Base-by-base conservation (phyloP, 2,888 invertebrate genomes). In the Hirtodrosophila cameraria region DNA sequence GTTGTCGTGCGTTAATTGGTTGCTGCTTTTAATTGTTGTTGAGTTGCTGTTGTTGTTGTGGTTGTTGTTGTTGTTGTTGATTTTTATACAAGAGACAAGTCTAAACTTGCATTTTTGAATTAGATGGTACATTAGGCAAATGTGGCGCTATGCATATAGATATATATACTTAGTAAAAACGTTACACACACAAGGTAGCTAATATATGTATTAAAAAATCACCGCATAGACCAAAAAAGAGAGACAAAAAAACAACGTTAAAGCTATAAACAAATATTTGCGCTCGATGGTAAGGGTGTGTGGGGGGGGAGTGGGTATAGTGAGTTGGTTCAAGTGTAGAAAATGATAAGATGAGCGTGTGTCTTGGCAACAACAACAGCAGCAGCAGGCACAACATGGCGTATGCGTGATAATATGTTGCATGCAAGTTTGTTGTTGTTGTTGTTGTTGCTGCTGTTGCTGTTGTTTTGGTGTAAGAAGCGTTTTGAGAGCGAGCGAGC, bases 151-250 rank as follows among this genome's bases (percentile, higher is more conserved):
- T 71, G 75, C 75, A 71, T 57, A 68, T 31, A 62, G 38, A 59
- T 49, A 58, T 57, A 30, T 28, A 53, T 59, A 70, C 75, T 62
- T 61, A 53, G n/a, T 58, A 43, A 83, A 79, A 86, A 76, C 52
- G 81, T 86, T 86, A 84, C 68, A 86, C 86, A 75, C 74, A 84
- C 77, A 86, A 84, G 78, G 63, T 83, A 86, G 86, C 86, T 86
- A 78, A 72, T 23, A 23, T 23, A 7, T 20, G 11, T 52, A 46
- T 69, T 45, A 72, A 80, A 61, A 49, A 55, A 61, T 70, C 72
- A 76, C 73, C 77, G 77, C 77, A 73, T 72, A 59, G 61, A 76
- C 67, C 61, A 73, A 61, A 54, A 64, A 46, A 61, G 41, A 55
- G 46, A 63, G 31, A 71, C 31, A 61, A 62, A 67, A 23, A 83